Conservation (phyloP, 2,797 vertebrate species). For the Synanceia verrucosa region DNA sequence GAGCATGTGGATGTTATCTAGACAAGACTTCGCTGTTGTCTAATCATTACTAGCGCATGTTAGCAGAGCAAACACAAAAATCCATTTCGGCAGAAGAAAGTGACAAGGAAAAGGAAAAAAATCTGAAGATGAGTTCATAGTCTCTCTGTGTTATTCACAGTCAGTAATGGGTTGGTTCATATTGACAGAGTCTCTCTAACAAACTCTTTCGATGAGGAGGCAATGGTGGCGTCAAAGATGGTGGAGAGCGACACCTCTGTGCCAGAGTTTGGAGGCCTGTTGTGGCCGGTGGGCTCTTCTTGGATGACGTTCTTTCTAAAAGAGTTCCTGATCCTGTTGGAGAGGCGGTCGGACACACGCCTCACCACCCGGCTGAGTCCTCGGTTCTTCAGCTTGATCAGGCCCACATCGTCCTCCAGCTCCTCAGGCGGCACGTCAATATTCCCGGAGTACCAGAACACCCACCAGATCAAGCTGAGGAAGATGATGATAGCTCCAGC, state of each 20-base stretch:
- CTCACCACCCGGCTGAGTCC: conserved; percentile 69
- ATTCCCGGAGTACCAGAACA: conserved; percentile 96
- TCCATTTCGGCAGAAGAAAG: not conserved
- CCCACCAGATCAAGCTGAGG: conserved; percentile 94
- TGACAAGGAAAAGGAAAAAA: not conserved
- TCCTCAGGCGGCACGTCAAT: conserved; percentile 88
- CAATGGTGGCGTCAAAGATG: conserved; percentile 17
- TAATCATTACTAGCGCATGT: conserved; percentile 66
- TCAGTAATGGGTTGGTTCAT: conserved; percentile 39
- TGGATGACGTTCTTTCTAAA: conserved; percentile 49
- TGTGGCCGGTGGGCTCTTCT: not conserved
- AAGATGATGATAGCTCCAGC: conserved; percentile 89
- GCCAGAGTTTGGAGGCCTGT: not conserved
- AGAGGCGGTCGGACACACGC: conserved; percentile 76
- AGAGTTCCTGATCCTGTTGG: conserved; percentile 72
- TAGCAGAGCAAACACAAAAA: conserved; percentile 31
- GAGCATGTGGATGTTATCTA: conserved; percentile 38
- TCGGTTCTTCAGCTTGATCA: conserved; percentile 63
- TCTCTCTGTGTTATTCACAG: conserved; percentile 2
- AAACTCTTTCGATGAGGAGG: conserved; percentile 32
- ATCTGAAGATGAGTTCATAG: conserved; percentile 7
- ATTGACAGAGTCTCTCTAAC: conserved; percentile 68
- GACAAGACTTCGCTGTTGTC: conserved; percentile 25
- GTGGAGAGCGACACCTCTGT: conserved; percentile 53
- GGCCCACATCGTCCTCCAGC: conserved; percentile 83